phyloP scores from a whole-genome alignment of 2,113 vertebrate genomes.

The Pelmatolapia mariae region DNA sequence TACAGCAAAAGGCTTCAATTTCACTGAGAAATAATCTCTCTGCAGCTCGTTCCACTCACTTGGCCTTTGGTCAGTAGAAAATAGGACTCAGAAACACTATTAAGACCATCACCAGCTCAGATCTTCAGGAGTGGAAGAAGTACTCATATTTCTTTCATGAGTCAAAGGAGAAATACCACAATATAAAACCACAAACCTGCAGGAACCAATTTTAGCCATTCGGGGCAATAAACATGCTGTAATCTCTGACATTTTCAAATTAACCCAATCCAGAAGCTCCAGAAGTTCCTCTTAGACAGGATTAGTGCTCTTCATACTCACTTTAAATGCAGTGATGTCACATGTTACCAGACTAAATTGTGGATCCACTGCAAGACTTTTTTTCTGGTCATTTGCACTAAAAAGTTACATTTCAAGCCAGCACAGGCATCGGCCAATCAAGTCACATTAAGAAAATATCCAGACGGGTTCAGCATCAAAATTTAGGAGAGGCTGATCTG shows the following conservation, averaged over 20 bases:
- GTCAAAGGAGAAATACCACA: background rate
- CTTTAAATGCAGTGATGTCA: background rate
- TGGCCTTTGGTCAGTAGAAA: background rate
- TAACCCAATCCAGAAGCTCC: background rate
- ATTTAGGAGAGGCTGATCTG: background rate
- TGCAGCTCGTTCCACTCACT: background rate
- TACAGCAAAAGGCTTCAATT: background rate
- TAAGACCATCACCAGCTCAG: background rate
- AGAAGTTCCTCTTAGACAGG: background rate
- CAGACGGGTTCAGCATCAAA: background rate
- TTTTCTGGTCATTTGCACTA: background rate
- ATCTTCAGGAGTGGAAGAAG: background rate
- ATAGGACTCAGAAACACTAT: background rate
- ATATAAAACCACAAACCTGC: background rate
- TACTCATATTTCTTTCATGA: background rate
- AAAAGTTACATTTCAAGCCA: background rate
- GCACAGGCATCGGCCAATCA: background rate
- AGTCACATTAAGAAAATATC: background rate
- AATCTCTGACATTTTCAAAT: background rate
- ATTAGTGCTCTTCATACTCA: background rate
- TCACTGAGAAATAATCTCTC: background rate
- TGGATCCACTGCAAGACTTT: background rate
- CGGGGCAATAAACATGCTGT: accelerated
- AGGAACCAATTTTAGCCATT: background rate
- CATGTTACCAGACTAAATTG: background rate